These are phyloP conservation scores for Philonicus albiceps DNA, from an alignment of 2,888 invertebrate species.

Conservation along the genomic window DNA sequence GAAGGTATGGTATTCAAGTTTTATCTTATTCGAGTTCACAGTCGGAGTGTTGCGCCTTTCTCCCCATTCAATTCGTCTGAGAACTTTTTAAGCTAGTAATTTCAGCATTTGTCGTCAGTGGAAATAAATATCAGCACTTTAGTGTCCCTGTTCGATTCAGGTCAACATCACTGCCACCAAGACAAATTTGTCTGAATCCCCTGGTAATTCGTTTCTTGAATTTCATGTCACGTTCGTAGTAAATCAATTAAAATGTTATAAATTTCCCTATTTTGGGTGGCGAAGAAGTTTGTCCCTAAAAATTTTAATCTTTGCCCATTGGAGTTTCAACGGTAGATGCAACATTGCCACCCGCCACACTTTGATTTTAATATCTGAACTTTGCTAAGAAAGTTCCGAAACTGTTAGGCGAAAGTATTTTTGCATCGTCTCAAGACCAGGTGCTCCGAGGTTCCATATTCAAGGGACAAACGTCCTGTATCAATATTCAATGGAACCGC, in stretches of 20 bases:
- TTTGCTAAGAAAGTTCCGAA: not conserved
- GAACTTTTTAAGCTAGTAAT: conserved; percentile 33
- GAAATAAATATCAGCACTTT: conserved; percentile 18
- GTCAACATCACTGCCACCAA: not conserved
- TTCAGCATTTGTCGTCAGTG: conserved; percentile 17
- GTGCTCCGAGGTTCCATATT: not conserved
- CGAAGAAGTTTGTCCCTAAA: conserved; percentile 18
- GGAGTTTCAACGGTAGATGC: not conserved
- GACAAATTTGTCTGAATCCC: conserved; percentile 47
- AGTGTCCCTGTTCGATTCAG: conserved; percentile 26
- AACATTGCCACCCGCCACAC: not conserved
- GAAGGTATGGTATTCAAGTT: too few species aligned
- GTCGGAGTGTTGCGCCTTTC: not conserved
- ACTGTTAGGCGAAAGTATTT: not conserved
- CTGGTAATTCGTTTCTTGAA: conserved; percentile 60
- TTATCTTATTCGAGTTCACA: not conserved
- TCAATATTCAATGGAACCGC: conserved; percentile 28
- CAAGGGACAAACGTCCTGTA: not conserved
- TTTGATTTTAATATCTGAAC: conserved; percentile 29
- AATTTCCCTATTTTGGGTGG: conserved; percentile 51
- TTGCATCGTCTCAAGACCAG: not conserved
- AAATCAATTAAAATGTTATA: conserved; percentile 63
- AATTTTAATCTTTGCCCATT: conserved; percentile 9
- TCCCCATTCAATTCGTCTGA: not conserved
- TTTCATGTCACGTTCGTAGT: conserved; percentile 62